Conservation (phyloP, 2,797 vertebrate genomes). For the Manis javanica region DNA sequence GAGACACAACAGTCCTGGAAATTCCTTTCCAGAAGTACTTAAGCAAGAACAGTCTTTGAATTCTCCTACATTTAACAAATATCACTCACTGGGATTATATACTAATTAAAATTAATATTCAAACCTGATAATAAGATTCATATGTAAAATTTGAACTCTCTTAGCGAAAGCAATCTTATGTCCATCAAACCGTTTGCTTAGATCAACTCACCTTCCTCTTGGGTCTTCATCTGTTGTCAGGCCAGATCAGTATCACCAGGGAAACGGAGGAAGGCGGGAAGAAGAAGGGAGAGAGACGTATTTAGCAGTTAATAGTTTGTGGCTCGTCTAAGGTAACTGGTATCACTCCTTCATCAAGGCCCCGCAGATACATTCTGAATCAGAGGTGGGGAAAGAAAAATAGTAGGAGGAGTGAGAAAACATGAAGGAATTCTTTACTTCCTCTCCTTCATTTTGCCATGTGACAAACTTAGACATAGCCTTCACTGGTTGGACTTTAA, state of each 20-base stretch:
- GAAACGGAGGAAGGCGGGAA: background rate
- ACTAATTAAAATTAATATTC: slow-evolving; percentile 7
- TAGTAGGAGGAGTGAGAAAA: background rate
- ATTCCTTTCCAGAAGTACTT: background rate
- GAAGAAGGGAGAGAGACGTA: background rate
- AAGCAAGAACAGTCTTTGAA: background rate
- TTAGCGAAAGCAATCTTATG: background rate
- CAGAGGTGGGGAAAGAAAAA: background rate
- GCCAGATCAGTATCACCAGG: background rate
- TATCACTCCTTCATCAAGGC: background rate
- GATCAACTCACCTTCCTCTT: background rate
- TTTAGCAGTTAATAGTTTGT: background rate
- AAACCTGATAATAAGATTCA: background rate
- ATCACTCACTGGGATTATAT: background rate
- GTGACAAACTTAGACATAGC: background rate
- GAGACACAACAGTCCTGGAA: background rate
- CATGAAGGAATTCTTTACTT: background rate
- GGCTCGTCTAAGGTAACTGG: background rate
- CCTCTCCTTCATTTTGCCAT: background rate
- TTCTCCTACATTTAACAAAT: background rate
- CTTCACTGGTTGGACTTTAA: background rate
- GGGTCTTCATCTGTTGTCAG: background rate
- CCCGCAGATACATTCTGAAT: background rate
- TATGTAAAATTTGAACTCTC: background rate
- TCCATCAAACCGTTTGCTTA: background rate